Evolutionary conservation across 2,797 vertebrate genomes (phyloP).

Genomic region (Gallinago nigripennis): DNA sequence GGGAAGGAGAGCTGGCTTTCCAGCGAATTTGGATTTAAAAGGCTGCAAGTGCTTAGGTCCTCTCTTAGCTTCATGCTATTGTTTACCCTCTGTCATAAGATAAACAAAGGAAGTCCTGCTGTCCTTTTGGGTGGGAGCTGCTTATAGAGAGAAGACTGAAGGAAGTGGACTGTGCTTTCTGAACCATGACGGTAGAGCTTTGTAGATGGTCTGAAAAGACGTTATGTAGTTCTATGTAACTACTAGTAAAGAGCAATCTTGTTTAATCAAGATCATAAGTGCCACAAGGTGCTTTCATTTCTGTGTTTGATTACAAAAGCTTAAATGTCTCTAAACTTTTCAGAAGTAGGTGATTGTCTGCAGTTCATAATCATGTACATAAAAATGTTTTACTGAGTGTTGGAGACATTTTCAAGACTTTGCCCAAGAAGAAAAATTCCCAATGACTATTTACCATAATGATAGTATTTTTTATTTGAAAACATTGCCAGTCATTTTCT

Average conservation of each 20-base stretch:
- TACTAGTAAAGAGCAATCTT: not conserved
- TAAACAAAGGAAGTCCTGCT: not conserved
- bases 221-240: not conserved
- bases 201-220: not conserved
- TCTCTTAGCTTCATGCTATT: not conserved
- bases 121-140: not conserved
- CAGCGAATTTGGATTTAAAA: not conserved
- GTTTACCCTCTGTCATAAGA: not conserved
- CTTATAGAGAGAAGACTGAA: not conserved
- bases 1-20: not conserved
- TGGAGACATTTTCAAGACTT: slow-evolving; percentile 31
- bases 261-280: not conserved
- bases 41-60: not conserved
- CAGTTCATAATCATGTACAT: not conserved
- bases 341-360: not conserved
- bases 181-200: not conserved
- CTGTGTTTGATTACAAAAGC: slow-evolving; percentile 27
- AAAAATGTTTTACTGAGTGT: not conserved
- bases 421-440: not conserved
- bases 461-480: slow-evolving; percentile 36
- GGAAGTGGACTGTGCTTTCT: not conserved
- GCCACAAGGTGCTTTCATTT: not conserved
- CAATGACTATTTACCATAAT: slow-evolving; percentile 32
- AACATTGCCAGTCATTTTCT: slow-evolving; percentile 29
- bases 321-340: slow-evolving; percentile 2